Conservation (phyloP, 2,113 vertebrate species). For the Silurus glanis region DNA sequence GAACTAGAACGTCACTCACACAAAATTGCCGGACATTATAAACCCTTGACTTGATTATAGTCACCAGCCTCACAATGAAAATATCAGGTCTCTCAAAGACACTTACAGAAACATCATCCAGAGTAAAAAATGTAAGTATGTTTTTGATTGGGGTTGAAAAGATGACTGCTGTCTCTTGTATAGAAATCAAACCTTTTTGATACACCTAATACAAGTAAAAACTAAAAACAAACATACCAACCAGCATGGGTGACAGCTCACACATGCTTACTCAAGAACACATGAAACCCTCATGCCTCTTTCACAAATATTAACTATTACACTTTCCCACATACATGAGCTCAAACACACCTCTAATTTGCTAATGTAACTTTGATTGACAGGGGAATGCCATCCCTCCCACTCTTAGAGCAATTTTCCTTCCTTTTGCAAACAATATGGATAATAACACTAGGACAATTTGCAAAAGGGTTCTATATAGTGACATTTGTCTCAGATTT, state of each 20-base stretch:
- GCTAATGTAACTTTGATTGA: not conserved
- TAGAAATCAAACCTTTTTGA: not conserved
- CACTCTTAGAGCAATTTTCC: not conserved
- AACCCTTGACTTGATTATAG: slow-evolving; percentile 10
- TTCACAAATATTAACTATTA: not conserved
- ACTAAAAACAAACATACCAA: not conserved
- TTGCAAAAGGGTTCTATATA: not conserved
- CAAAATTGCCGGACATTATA: slow-evolving; percentile 20
- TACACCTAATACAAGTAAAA: not conserved
- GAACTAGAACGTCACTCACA: slow-evolving; percentile 29
- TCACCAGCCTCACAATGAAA: not conserved
- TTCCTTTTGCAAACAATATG: not conserved
- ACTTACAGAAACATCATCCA: not conserved
- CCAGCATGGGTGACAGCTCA: not conserved
- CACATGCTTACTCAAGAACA: not conserved
- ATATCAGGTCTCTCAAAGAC: not conserved
- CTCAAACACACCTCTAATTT: not conserved
- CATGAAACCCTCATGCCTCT: not conserved
- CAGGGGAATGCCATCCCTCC: not conserved
- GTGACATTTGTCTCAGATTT: not conserved
- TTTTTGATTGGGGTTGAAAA: not conserved
- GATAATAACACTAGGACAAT: not conserved
- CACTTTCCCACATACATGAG: not conserved
- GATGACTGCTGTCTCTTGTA: not conserved
- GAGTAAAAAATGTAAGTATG: not conserved